Base-by-base conservation (phyloP, 2,797 vertebrate genomes). In the Limosa lapponica region DNA sequence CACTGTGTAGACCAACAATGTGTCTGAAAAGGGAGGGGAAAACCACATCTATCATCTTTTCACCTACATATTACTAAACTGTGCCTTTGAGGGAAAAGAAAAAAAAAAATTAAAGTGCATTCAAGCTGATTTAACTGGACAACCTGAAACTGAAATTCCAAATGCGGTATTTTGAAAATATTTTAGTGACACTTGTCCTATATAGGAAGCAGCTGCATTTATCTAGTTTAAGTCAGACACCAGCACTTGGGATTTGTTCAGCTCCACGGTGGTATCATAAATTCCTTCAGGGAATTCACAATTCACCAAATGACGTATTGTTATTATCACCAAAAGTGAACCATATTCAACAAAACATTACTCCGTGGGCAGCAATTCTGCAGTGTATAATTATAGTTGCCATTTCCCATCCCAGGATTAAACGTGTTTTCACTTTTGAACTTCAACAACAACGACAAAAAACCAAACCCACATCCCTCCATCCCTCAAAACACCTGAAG, bases 261-360 rank as follows among this genome's bases (percentile, higher is more conserved):
- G 61, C 97, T 96, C 96, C 78, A 73, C 93, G 71, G 97, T 72
- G 96, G 91, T 96, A 91, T 71, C 59, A 94, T 28, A 70, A 62
- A 83, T 95, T 96, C 94, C 97, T 92, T 6, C 87, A 96, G 97
- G 97, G 91, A 94, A 96, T 93, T 96, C 90, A 97, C 96, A 98
- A 98, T 97, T 89, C 98, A 94, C 98, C 46, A 93, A 97, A 96
- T 98, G 98, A 98, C 97, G 98, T 97, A 97, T 95, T 98, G 97
- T 98, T 98, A 96, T 98, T 98, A 97, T 95, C 95, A 94, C 82
- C 80, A 88, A 95, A 97, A 96, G 80, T 94, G 88, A 95, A 90
- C 84, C 49, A 10, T 64, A 94, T 96, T 97, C 93, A 95, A 95
- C 89, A 80, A 82, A 96, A 96, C 91, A 89, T 87, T 90, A 96